These are phyloP conservation scores for Prosopocoilus inquinatus DNA, from an alignment of 2,888 invertebrate genomes.

Conservation along the genomic window DNA sequence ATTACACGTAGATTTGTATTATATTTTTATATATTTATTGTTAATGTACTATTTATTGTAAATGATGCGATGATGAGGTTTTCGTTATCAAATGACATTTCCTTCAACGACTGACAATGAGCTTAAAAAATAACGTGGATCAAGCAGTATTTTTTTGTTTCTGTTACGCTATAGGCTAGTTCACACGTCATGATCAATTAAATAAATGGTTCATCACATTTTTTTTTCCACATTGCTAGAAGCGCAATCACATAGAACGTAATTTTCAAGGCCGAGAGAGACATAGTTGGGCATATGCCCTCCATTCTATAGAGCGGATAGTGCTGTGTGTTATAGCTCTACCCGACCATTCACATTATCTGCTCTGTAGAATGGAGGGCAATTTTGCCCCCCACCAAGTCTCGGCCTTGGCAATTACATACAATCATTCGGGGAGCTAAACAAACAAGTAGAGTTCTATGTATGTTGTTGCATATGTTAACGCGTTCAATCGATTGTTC, in stretches of 20 bases:
- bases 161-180: neutral
- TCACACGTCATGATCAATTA: neutral
- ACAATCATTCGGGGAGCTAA: no score
- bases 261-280: no score
- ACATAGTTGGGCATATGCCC: no score
- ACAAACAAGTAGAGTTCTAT: no score
- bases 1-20: neutral
- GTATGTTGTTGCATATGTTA: no score
- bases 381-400: no score
- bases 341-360: no score
- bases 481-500: slow-evolving; percentile 3
- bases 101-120: neutral
- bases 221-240: neutral
- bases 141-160: neutral
- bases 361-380: no score
- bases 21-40: neutral
- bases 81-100: neutral
- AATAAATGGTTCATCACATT: neutral
- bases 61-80: neutral
- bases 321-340: no score
- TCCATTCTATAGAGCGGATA: no score
- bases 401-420: no score
- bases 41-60: neutral
- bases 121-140: neutral
- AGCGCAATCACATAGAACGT: neutral